Conservation (phyloP, 2,797 vertebrate species). For the Alauda arvensis region DNA sequence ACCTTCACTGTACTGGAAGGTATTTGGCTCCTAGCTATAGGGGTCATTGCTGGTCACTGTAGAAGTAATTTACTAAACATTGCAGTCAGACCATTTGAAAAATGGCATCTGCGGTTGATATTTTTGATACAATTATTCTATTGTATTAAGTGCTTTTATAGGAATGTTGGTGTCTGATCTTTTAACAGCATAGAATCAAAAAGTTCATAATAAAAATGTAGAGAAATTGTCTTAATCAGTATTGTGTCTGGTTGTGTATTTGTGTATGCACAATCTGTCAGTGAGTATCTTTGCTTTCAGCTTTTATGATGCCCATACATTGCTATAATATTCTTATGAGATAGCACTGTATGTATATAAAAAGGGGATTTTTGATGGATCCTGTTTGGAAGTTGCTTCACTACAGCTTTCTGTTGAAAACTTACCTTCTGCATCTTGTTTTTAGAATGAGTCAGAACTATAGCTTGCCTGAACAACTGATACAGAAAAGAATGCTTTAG, state of each 20-base stretch:
- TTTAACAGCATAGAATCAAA: background rate
- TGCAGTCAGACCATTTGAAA: background rate
- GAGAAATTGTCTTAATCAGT: background rate
- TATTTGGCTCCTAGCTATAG: background rate
- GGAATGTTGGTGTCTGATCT: background rate
- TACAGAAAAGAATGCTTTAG: background rate
- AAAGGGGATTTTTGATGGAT: background rate
- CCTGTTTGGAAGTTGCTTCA: background rate
- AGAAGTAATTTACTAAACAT: constrained; percentile 8
- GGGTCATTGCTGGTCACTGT: background rate
- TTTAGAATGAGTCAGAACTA: background rate
- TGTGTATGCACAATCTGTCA: background rate
- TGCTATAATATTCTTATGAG: background rate
- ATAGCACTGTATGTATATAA: background rate
- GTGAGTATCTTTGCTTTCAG: background rate
- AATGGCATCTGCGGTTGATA: background rate
- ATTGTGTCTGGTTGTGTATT: background rate
- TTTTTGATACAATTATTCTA: background rate
- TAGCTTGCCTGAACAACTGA: background rate
- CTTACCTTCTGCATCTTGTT: background rate
- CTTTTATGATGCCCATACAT: background rate
- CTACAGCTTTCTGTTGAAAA: background rate
- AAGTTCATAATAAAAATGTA: background rate
- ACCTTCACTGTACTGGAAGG: background rate
- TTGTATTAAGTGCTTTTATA: background rate